Conservation (phyloP, 1,140 invertebrate species). For the Drosophila teissieri region DNA sequence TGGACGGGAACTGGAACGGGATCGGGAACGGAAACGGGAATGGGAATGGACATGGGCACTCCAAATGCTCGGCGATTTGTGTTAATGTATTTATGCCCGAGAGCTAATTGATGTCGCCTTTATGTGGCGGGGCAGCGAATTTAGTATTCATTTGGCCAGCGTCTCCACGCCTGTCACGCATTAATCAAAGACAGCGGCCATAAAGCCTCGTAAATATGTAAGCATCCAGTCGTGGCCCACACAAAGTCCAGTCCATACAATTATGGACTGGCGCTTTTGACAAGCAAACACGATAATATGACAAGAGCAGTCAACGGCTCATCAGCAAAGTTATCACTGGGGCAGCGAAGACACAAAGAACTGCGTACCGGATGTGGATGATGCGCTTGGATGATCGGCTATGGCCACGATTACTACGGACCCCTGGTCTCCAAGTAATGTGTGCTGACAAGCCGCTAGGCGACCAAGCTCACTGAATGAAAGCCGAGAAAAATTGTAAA, state of each 20-base stretch:
- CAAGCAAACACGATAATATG: conserved; percentile 78
- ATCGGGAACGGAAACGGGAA: neutral
- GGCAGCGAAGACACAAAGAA: conserved; percentile 33
- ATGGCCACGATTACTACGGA: conserved; percentile 20
- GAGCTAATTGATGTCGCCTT: conserved; percentile 72
- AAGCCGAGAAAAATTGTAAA: conserved; percentile 66
- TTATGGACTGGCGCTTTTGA: conserved; percentile 71
- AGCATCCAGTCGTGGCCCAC: conserved; percentile 39
- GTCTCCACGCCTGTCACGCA: conserved; percentile 49
- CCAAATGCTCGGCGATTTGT: conserved; percentile 67
- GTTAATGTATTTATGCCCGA: conserved; percentile 72
- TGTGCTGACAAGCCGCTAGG: conserved; percentile 59
- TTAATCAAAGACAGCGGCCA: conserved; percentile 67
- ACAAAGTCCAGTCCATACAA: conserved; percentile 55
- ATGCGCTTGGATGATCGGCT: conserved; percentile 40
- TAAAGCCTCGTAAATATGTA: conserved; percentile 68
- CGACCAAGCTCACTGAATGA: conserved; percentile 35
- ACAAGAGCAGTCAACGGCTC: conserved; percentile 73
- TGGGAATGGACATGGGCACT: conserved; percentile 22
- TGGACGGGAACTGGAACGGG: neutral
- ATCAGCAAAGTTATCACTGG: conserved; percentile 66
- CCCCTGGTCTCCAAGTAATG: conserved; percentile 16
- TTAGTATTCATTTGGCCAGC: conserved; percentile 69
- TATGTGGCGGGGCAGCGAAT: conserved; percentile 59
- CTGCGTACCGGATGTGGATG: conserved; percentile 45